Evolutionary conservation across 2,888 invertebrate genomes (phyloP), one percentile per base, ranked within the genome.

Genomic region (Drosophila tanythrix): DNA sequence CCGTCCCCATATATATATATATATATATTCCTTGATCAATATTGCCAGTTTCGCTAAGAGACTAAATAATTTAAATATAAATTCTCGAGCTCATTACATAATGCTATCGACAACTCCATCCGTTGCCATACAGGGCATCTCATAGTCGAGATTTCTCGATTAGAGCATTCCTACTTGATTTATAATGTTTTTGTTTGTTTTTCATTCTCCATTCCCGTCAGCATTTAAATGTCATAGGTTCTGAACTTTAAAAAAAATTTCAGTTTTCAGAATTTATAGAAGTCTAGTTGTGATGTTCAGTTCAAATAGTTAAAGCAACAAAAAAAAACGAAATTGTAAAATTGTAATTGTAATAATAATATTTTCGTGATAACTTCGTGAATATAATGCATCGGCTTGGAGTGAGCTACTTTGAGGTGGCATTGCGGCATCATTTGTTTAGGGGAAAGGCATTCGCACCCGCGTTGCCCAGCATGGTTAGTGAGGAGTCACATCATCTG

Each of bases 361-460:
- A 15, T 40, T 27, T 27, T 52, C 7, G 5, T 10, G 11, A 40
- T 13, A 11, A 29, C 2, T 15, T 21, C 1, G 15, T 8, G 3
- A 29, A 38, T 35, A 53, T 5, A 27, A 75, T 75, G 75, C 33
- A 59, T 46, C 57, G 70, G 29, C 18, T 70, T 18, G 55, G 50
- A 46, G 27, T 58, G 61, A 57, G 70, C 25, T 21, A 29, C 15
- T 15, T 52, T 29, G 33, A 29, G n/a, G 13, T 13, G n/a, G 13
- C 33, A 15, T 2, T 61, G 36, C 33, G 46, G 13, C 46, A 13
- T 27, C 27, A 38, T 8, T 29, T 65, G 46, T 11, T 8, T 27
- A 52, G 29, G 5, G 18, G 25, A 21, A 52, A 57, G 52, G 31
- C 46, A 18, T 1, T 57, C 11, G n/a, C 52, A 5, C 15, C 57